phyloP scores from a whole-genome alignment of 2,888 invertebrate genomes.

The Desoria tigrina region DNA sequence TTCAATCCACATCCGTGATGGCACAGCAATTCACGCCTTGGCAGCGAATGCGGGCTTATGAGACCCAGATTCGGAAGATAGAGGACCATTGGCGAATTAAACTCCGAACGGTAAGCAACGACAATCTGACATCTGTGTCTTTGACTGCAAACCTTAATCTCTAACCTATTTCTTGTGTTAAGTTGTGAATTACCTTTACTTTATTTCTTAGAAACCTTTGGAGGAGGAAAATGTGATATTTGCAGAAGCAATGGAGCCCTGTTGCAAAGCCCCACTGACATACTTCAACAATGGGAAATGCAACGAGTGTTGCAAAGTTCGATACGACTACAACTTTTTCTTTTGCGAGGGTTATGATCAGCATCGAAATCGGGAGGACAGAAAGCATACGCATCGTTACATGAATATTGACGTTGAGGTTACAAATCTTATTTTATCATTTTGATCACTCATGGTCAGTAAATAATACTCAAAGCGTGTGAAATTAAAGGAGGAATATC shows the following conservation, averaged over 20 bases:
- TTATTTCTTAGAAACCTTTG: too few species aligned
- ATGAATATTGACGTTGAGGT: constrained; percentile 49
- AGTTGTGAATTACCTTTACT: too few species aligned
- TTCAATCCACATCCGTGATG: neutral
- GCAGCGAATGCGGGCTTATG: constrained; percentile 44
- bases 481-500: constrained; percentile 49
- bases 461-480: neutral
- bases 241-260: constrained; percentile 23
- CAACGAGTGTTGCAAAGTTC: constrained; percentile 47
- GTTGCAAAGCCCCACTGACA: constrained; percentile 27
- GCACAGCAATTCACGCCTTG: constrained; percentile 45
- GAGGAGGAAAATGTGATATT: constrained; percentile 30
- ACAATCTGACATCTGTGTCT: too few species aligned
- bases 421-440: neutral
- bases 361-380: constrained; percentile 43
- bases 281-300: constrained; percentile 50
- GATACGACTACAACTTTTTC: constrained; percentile 50
- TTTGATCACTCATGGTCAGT: neutral
- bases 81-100: constrained; percentile 30
- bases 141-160: neutral
- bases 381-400: constrained; percentile 49
- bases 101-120: constrained; percentile 12
- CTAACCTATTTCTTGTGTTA: neutral
- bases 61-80: constrained; percentile 32
- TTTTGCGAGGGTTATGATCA: constrained; percentile 52